These are phyloP conservation scores for Pitta sordida DNA, from an alignment of 2,113 vertebrate species.

Conservation along the genomic window DNA sequence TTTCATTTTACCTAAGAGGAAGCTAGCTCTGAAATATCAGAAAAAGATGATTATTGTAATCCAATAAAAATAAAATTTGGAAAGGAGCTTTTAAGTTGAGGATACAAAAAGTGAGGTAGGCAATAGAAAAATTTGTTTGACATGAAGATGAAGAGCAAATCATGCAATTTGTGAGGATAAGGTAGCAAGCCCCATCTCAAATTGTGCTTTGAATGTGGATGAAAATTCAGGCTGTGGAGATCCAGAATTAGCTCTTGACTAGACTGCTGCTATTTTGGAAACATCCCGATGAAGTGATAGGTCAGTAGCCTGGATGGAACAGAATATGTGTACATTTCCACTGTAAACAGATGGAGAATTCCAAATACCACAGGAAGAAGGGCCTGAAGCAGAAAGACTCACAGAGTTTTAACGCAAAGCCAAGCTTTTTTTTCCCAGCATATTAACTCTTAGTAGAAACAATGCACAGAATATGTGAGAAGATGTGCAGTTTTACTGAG, in stretches of 20 bases:
- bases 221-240: background rate
- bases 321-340: background rate
- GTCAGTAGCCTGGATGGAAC: background rate
- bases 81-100: background rate
- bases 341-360: conserved; percentile 29
- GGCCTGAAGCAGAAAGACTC: background rate
- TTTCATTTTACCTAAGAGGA: background rate
- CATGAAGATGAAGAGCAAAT: background rate
- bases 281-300: background rate
- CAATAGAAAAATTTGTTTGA: background rate
- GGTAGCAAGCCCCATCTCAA: background rate
- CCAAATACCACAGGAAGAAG: background rate
- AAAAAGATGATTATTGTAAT: background rate
- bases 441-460: background rate
- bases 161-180: background rate
- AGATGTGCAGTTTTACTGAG: background rate
- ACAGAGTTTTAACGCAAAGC: background rate
- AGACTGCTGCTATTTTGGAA: background rate
- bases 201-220: background rate
- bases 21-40: background rate
- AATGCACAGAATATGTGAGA: background rate
- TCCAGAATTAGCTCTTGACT: background rate
- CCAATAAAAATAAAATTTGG: background rate
- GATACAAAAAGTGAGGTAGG: background rate
- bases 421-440: background rate